Evolutionary conservation across 2,113 vertebrate species (phyloP).

Genomic region (Ornithorhynchus anatinus): DNA sequence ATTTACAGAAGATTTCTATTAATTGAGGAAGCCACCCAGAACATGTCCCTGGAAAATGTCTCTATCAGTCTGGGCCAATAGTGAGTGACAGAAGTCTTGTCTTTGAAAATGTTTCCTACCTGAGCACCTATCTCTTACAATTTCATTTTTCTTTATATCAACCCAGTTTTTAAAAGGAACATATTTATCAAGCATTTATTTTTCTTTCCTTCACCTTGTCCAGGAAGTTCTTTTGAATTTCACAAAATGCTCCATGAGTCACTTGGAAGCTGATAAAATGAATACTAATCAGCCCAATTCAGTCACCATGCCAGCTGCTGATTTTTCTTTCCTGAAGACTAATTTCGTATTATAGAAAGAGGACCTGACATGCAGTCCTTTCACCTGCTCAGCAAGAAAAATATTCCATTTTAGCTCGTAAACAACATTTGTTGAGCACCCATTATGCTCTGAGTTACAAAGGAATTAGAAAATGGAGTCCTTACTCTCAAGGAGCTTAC

Average conservation of each 20-base stretch:
- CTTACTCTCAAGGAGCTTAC: background rate
- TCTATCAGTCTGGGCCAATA: background rate
- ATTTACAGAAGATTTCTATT: background rate
- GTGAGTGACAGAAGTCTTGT: background rate
- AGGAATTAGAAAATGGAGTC: background rate
- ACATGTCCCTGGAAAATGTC: background rate
- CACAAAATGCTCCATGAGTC: slow-evolving; percentile 44
- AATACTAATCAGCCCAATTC: slow-evolving; percentile 29
- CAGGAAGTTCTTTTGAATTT: slow-evolving; percentile 15
- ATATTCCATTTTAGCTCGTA: slow-evolving; percentile 24
- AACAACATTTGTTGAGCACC: slow-evolving; percentile 13
- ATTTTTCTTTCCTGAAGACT: slow-evolving; percentile 39
- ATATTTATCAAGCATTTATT: slow-evolving; percentile 2
- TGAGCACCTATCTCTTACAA: background rate
- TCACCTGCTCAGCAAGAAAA: slow-evolving; percentile 30
- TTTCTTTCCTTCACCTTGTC: slow-evolving; percentile 28
- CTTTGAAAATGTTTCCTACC: background rate
- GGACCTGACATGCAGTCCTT: slow-evolving; percentile 19
- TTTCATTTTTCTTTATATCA: slow-evolving; percentile 18
- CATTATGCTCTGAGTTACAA: background rate
- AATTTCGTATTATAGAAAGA: slow-evolving; percentile 28
- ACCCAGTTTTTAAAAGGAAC: background rate
- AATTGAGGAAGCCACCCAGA: background rate
- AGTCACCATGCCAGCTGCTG: slow-evolving; percentile 47
- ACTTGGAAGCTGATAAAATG: slow-evolving; percentile 35